Conservation (phyloP, 1,140 invertebrate genomes). For the Ostrea edulis region DNA sequence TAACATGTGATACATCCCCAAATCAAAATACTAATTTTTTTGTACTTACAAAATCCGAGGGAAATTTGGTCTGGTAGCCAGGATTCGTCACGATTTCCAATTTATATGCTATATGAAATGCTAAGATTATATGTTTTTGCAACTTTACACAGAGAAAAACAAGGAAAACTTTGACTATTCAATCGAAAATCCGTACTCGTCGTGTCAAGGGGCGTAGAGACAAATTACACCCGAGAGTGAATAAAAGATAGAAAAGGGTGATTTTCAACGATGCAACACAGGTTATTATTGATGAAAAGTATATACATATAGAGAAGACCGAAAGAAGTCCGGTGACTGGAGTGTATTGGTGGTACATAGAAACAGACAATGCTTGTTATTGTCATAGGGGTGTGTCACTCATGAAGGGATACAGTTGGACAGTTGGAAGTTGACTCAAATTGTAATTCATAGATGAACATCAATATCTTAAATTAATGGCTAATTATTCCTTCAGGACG, state of each 20-base stretch:
- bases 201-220: neutral
- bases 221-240: neutral
- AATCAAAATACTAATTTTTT: too few relatives aligned
- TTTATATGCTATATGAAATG: too few relatives aligned
- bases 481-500: too few relatives aligned
- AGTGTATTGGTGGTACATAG: constrained; percentile 34
- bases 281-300: neutral
- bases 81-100: too few relatives aligned
- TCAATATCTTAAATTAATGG: too few relatives aligned
- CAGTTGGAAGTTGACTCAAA: neutral
- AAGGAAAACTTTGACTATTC: too few relatives aligned
- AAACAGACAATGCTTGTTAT: neutral
- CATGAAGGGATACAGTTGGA: too few relatives aligned
- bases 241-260: constrained; percentile 7
- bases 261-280: constrained; percentile 13
- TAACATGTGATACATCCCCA: too few relatives aligned
- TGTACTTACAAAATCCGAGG: too few relatives aligned
- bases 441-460: neutral
- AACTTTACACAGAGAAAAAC: too few relatives aligned
- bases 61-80: too few relatives aligned
- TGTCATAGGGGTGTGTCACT: neutral
- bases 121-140: constrained; percentile 4
- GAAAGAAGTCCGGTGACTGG: constrained; percentile 50
- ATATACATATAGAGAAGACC: constrained; percentile 43
- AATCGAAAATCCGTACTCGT: too few relatives aligned